phyloP scores from a whole-genome alignment of 2,888 invertebrate genomes.

The Yponomeuta malinellus region DNA sequence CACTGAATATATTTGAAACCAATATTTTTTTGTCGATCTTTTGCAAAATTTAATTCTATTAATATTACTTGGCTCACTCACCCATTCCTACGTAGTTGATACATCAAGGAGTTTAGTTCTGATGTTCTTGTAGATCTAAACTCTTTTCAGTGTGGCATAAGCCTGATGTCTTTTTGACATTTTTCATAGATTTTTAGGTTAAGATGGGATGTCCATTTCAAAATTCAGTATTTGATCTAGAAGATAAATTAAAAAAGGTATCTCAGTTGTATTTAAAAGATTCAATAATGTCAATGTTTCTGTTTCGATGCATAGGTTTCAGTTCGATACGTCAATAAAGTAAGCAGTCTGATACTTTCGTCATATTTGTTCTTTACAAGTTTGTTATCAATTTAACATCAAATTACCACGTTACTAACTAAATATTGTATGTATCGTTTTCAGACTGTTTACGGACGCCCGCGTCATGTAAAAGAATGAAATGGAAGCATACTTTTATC shows the following conservation, averaged over 20 bases:
- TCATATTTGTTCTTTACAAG: neutral
- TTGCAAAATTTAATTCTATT: no score
- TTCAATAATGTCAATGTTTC: neutral
- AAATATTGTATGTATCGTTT: slow-evolving; percentile 21
- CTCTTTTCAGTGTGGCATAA: neutral
- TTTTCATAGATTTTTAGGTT: slow-evolving; percentile 36
- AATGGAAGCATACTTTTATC: slow-evolving; percentile 28
- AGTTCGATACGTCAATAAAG: slow-evolving; percentile 12
- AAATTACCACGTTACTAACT: neutral
- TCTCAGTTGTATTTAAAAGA: slow-evolving; percentile 23
- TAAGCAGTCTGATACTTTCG: slow-evolving; percentile 31
- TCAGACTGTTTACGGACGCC: slow-evolving; percentile 29
- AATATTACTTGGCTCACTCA: no score
- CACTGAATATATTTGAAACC: no score
- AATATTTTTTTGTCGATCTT: no score
- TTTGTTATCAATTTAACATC: neutral
- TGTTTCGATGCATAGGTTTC: neutral
- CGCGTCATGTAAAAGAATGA: slow-evolving; percentile 15
- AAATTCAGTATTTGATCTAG: slow-evolving; percentile 32
- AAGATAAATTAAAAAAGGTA: slow-evolving; percentile 2
- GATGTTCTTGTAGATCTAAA: neutral
- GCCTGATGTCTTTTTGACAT: slow-evolving; percentile 7
- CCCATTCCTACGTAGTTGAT: no score
- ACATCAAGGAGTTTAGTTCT: no score
- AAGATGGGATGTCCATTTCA: slow-evolving; percentile 72